phyloP scores from a whole-genome alignment of 1,140 invertebrate species.

The Chymomyza costata region DNA sequence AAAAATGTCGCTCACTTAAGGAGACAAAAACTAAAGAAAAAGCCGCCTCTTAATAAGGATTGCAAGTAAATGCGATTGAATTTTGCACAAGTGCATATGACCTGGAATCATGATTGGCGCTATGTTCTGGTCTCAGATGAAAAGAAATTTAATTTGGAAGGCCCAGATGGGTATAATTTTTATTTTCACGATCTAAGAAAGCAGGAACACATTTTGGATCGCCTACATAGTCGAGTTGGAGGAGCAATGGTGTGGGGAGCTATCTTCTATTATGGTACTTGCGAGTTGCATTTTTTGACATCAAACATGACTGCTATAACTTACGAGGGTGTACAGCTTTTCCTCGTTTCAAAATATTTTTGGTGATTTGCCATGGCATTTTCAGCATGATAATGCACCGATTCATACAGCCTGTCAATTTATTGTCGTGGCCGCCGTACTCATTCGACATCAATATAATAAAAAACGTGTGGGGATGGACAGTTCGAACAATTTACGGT shows the following conservation, averaged over 20 bases:
- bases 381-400: no score
- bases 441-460: no score
- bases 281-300: no score
- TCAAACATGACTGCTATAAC: no score
- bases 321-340: no score
- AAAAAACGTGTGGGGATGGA: slow-evolving; percentile 1
- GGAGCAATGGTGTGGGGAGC: neutral
- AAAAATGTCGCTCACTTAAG: neutral
- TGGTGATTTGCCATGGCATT: no score
- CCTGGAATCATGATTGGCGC: slow-evolving; percentile 5
- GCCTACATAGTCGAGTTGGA: slow-evolving; percentile 8
- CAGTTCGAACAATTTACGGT: slow-evolving; percentile 1
- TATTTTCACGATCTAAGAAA: slow-evolving; percentile 17
- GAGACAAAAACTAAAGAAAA: slow-evolving; percentile 2
- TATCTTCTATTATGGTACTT: no score
- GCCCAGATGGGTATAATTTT: slow-evolving; percentile 12
- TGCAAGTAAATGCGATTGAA: neutral
- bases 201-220: slow-evolving; percentile 11
- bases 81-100: slow-evolving; percentile 1
- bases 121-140: slow-evolving; percentile 9
- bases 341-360: no score
- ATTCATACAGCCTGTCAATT: no score
- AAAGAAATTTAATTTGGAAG: slow-evolving; percentile 16
- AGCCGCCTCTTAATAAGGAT: slow-evolving; percentile 4
- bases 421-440: no score